phyloP scores from a whole-genome alignment of 2,797 vertebrate genomes.

The Phoxinus dragarum region DNA sequence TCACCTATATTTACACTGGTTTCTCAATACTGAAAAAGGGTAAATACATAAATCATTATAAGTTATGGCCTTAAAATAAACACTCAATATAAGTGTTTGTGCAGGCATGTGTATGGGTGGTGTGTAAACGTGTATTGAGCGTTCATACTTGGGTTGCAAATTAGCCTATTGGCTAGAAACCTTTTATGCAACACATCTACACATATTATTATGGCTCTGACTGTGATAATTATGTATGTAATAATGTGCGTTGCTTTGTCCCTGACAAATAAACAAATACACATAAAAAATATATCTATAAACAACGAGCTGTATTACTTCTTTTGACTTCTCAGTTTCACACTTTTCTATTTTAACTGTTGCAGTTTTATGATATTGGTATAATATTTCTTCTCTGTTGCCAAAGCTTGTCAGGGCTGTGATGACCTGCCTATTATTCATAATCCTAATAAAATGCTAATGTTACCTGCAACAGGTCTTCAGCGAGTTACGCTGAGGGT shows the following conservation, averaged over 20 bases:
- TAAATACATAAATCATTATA: too few relatives aligned
- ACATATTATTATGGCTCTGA: too few relatives aligned
- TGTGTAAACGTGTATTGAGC: constrained; percentile 27
- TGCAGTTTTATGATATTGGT: constrained; percentile 3
- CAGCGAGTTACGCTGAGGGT: not conserved
- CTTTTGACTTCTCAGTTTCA: not conserved
- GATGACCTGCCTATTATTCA: not conserved
- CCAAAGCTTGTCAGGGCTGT: not conserved
- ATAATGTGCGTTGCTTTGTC: too few relatives aligned
- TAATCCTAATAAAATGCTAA: constrained; percentile 18
- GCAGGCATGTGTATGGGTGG: not conserved
- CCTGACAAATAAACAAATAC: not conserved
- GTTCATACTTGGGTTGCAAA: constrained; percentile 9
- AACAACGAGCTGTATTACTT: not conserved
- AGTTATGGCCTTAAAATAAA: too few relatives aligned
- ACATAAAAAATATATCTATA: not conserved
- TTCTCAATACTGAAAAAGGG: too few relatives aligned
- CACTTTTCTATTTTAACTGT: not conserved
- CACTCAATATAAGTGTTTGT: not conserved
- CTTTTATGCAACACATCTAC: too few relatives aligned
- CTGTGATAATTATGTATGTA: too few relatives aligned
- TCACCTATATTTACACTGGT: too few relatives aligned
- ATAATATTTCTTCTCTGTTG: not conserved
- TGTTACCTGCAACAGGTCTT: not conserved
- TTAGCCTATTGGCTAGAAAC: too few relatives aligned